Evolutionary conservation across 2,797 vertebrate species (phyloP), one percentile per base, ranked within the genome.

Genomic region (Gymnoscopelus braueri): DNA sequence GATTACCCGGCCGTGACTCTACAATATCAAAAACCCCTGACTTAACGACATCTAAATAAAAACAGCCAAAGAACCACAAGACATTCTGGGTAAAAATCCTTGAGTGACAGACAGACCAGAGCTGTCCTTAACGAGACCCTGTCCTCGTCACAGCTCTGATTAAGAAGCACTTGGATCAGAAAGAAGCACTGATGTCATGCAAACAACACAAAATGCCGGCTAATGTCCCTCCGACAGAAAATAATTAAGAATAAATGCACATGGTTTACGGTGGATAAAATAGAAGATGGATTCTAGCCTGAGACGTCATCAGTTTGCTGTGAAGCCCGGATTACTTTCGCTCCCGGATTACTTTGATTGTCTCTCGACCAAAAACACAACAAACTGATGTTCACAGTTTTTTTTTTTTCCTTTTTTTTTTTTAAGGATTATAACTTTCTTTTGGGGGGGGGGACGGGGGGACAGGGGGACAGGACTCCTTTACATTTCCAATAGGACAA

Each of bases 91-190:
- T 76, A 63, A 61, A 24, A 71, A 68, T 67, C 63, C 72, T 35
- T 35, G 32, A 35, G 32, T n/a, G 9, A 77, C 35, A 15, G 53
- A 69, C 53, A 64, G 39, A 44, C 7, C 51, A 15, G 29, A 77
- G 66, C 59, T 12, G 5, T 44, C 57, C 79, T 74, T 75, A 63
- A 67, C 51, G 51, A 67, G 73, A 79, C 75, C 14, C 9, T 9
- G 65, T 74, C 54, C 50, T 51, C 7, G 48, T 77, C 68, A 51
- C 79, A 66, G 74, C 67, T 44, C 60, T 58, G 64, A 53, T 76
- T 84, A 88, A 88, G 82, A 86, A 91, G 88, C 88, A 90, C 86
- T 91, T 89, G 80, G 83, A 86, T 86, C 78, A 80, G 74, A 75
- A 35, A 86, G 75, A 84, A 80, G 74, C 82, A 77, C 79, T 51